Evolutionary conservation across 1,140 invertebrate species (phyloP).

Genomic region (Macrocentrus cingulum): DNA sequence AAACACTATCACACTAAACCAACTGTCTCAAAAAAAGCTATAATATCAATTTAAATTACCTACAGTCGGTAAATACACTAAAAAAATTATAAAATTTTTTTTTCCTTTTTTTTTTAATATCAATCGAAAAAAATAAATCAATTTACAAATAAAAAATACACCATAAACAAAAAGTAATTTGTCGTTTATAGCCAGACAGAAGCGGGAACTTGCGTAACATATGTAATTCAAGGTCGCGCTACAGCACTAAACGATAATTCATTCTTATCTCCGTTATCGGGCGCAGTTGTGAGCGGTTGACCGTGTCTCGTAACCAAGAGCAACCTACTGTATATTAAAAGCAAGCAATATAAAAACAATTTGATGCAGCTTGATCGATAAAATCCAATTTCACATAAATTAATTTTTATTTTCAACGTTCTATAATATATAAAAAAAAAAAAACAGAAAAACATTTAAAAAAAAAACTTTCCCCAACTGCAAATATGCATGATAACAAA

Average conservation of each 20-base stretch:
- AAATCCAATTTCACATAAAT: not conserved
- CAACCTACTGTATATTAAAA: conserved; percentile 14
- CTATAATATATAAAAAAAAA: too few relatives aligned
- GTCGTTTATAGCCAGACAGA: not conserved
- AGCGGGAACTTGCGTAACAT: conserved; percentile 22
- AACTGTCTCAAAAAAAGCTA: too few relatives aligned
- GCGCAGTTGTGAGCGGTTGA: conserved; percentile 23
- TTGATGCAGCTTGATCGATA: not conserved
- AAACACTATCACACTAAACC: too few relatives aligned
- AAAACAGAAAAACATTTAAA: not conserved
- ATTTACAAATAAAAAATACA: not conserved
- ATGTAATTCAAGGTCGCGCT: conserved; percentile 23
- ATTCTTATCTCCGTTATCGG: conserved; percentile 29
- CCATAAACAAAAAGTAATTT: too few relatives aligned
- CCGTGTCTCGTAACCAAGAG: conserved; percentile 23
- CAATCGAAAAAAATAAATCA: not conserved
- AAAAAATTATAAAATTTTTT: too few relatives aligned
- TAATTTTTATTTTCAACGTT: not conserved
- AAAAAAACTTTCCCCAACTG: not conserved
- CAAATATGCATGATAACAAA: not conserved
- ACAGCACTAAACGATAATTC: conserved; percentile 26
- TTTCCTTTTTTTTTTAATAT: too few relatives aligned
- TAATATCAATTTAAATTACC: too few relatives aligned
- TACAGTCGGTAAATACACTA: too few relatives aligned
- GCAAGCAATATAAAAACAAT: conserved; percentile 2